phyloP scores from a whole-genome alignment of 2,797 vertebrate genomes.

The Novumbra hubbsi region DNA sequence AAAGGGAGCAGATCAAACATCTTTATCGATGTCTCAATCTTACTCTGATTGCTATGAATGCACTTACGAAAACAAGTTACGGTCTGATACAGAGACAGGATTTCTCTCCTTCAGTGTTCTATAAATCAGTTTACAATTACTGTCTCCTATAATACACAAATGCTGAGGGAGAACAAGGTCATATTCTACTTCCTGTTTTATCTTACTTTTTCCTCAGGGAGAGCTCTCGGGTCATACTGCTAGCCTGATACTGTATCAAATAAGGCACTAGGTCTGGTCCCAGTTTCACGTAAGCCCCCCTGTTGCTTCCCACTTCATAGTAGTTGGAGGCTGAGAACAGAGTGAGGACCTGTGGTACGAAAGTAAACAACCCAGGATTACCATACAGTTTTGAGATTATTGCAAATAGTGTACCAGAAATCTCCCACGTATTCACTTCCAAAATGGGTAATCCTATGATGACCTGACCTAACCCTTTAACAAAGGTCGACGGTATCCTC shows the following conservation, averaged over 20 bases:
- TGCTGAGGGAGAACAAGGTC: background rate
- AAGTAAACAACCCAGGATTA: background rate
- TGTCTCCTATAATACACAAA: background rate
- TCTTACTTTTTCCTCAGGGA: constrained; percentile 85
- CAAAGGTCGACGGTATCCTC: background rate
- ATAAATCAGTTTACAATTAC: background rate
- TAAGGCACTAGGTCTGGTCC: constrained; percentile 88
- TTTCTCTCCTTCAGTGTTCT: background rate
- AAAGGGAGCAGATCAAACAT: constrained; percentile 10
- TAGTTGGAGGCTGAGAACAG: constrained; percentile 88
- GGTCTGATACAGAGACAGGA: background rate
- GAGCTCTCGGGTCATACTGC: constrained; percentile 79
- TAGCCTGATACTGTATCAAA: constrained; percentile 90
- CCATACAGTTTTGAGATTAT: background rate
- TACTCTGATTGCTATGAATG: background rate
- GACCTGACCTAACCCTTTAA: background rate
- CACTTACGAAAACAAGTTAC: background rate
- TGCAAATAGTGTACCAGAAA: background rate
- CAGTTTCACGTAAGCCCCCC: constrained; percentile 90
- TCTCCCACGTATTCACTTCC: too few relatives aligned
- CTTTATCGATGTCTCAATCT: background rate
- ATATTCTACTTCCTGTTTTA: background rate
- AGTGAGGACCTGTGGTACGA: constrained; percentile 69
- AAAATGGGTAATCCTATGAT: background rate
- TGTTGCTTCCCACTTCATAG: constrained; percentile 93